These are phyloP conservation scores for Pseudopleuronectes americanus DNA, from an alignment of 2,797 vertebrate species.

Conservation along the genomic window DNA sequence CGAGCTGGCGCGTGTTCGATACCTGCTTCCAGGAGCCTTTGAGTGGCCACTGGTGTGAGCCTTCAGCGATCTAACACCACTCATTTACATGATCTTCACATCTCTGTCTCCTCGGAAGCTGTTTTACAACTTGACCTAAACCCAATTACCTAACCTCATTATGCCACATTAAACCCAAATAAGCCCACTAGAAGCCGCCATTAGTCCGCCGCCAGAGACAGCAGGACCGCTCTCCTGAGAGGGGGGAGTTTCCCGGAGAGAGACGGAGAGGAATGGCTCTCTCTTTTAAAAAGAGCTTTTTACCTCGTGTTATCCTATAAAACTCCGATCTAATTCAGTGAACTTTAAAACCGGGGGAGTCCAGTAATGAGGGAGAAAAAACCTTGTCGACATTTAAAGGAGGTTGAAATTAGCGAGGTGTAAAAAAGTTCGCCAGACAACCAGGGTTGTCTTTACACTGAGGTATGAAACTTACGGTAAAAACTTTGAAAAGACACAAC, in stretches of 20 bases:
- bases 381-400: constrained; percentile 62
- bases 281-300: constrained; percentile 79
- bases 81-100: constrained; percentile 83
- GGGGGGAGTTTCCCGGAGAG: constrained; percentile 72
- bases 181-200: constrained; percentile 80
- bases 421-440: constrained; percentile 55
- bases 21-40: constrained; percentile 44
- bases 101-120: constrained; percentile 79
- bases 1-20: constrained; percentile 18
- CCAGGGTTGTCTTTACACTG: constrained; percentile 18
- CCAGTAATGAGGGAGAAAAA: constrained; percentile 74
- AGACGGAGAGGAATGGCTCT: constrained; percentile 76
- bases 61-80: constrained; percentile 68
- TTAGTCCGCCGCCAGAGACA: constrained; percentile 80
- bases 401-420: constrained; percentile 50
- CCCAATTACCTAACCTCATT: constrained; percentile 87
- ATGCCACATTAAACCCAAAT: constrained; percentile 88
- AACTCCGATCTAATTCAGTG: constrained; percentile 84
- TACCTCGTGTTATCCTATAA: constrained; percentile 84
- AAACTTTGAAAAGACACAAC: constrained; percentile 11
- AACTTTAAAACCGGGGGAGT: constrained; percentile 81
- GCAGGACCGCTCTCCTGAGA: constrained; percentile 76
- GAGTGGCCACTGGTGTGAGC: constrained; percentile 58
- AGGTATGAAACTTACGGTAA: not conserved
- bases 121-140: constrained; percentile 87